Evolutionary conservation across 2,888 invertebrate genomes (phyloP).

Genomic region (Drosophila quinaria): DNA sequence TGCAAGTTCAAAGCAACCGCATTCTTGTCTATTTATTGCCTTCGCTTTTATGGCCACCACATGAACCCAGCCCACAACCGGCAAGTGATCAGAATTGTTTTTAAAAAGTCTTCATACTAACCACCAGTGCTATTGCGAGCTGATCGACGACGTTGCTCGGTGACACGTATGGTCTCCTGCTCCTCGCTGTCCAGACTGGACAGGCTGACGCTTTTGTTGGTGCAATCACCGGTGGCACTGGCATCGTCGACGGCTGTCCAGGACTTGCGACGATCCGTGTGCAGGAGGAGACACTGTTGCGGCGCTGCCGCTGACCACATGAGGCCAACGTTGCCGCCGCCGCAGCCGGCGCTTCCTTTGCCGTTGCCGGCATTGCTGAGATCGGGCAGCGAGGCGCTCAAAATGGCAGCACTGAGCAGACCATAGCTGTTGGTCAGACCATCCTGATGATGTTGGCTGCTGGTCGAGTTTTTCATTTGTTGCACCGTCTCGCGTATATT

Average conservation of each 20-base stretch:
- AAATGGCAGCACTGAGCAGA: conserved; percentile 75
- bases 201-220: conserved; percentile 88
- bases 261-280: conserved; percentile 89
- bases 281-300: conserved; percentile 84
- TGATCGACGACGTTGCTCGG: conserved; percentile 87
- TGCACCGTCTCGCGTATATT: conserved; percentile 86
- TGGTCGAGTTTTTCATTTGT: conserved; percentile 85
- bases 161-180: conserved; percentile 88
- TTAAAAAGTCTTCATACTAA: conserved; percentile 45
- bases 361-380: conserved; percentile 72
- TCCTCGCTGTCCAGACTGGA: conserved; percentile 95
- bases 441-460: conserved; percentile 83
- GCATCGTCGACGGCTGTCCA: conserved; percentile 95
- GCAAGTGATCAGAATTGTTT: conserved; percentile 14
- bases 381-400: conserved; percentile 84
- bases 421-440: conserved; percentile 76
- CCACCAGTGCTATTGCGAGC: conserved; percentile 87
- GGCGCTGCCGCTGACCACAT: conserved; percentile 84
- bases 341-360: conserved; percentile 6
- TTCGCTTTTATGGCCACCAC: conserved; percentile 37
- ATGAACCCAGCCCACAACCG: conserved; percentile 28
- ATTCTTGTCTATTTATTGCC: conserved; percentile 24
- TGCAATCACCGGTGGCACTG: conserved; percentile 87
- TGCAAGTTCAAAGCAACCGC: conserved; percentile 12
- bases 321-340: conserved; percentile 44